Conservation (phyloP, 2,113 vertebrate species). For the Haplochromis burtoni region DNA sequence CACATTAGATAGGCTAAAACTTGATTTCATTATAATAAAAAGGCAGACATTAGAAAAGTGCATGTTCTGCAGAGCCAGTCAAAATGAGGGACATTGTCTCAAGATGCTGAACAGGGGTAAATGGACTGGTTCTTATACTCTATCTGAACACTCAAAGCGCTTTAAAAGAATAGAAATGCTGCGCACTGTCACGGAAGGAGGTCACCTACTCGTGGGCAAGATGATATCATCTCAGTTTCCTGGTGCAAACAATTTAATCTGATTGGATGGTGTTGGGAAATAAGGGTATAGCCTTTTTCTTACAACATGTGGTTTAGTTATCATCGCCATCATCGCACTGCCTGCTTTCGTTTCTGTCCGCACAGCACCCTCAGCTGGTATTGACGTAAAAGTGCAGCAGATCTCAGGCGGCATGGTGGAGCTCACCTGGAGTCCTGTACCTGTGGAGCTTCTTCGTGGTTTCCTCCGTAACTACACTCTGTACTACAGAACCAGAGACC, state of each 20-base stretch:
- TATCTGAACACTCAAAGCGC: not conserved
- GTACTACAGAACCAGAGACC: conserved; percentile 13
- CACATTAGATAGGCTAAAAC: not conserved
- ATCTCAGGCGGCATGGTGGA: conserved; percentile 6
- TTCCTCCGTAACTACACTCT: conserved; percentile 63
- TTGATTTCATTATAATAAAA: not conserved
- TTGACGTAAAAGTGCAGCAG: conserved; percentile 13
- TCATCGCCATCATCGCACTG: not conserved
- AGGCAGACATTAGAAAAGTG: not conserved
- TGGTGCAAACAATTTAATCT: not conserved
- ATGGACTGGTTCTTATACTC: not conserved
- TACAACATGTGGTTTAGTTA: not conserved
- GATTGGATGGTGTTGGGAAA: not conserved
- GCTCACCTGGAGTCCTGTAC: conserved; percentile 57
- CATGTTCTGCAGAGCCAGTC: not conserved
- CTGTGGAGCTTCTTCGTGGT: conserved; percentile 56
- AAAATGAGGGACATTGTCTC: not conserved
- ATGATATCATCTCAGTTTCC: not conserved
- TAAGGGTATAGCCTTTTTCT: not conserved
- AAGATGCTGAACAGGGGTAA: not conserved
- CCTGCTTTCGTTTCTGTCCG: not conserved
- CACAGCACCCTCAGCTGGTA: conserved; percentile 57
- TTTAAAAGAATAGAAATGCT: not conserved
- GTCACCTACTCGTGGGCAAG: not conserved
- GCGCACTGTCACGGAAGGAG: not conserved